Evolutionary conservation across 2,888 invertebrate genomes (phyloP), one percentile per base, ranked within the genome.

Genomic region (Epistrophella euchroma): DNA sequence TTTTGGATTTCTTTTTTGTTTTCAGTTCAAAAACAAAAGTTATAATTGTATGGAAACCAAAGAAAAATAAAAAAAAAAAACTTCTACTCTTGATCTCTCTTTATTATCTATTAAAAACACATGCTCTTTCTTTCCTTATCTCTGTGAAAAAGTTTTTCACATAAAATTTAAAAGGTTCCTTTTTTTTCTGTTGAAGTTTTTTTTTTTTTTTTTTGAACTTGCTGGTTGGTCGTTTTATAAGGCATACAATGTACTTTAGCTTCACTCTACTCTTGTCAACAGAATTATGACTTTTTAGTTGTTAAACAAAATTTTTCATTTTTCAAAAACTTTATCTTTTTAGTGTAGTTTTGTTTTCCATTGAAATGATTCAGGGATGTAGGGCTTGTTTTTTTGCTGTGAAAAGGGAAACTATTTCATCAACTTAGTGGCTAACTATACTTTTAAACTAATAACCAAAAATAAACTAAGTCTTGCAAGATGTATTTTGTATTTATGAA

Each of bases 61-160:
- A n/a, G n/a, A 76, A 25, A 66, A 2, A n/a, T 32, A 28, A 19
- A 19, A 50, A 22, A 50, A 11, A 11, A 25, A 52, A 0, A 25
- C 22, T 32, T 32, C 2, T 17, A 22, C 9, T 28, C 19, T 66
- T 50, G 19, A 28, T 68, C 4, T 50, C 4, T 47, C 32, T 32
- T 35, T 75, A 37, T 35, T 75, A 37, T 45, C 35, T 17, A n/a
- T 4, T 19, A 52, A 55, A 62, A 77, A 71, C 79, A 79, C 66
- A 73, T 73, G 73, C 56, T 66, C 32, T 64, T 35, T 35, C 17
- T 19, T 37, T 35, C 17, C 13, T 37, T 58, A 58, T 58, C 19
- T 37, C 13, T 2, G 11, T 7, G 35, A 9, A 35, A 66, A 73
- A 52, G 17, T 60, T 58, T 73, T 56, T n/a, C 50, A 50, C 64